Conservation (phyloP, 2,888 invertebrate species). For the Perizoma flavofasciatum region DNA sequence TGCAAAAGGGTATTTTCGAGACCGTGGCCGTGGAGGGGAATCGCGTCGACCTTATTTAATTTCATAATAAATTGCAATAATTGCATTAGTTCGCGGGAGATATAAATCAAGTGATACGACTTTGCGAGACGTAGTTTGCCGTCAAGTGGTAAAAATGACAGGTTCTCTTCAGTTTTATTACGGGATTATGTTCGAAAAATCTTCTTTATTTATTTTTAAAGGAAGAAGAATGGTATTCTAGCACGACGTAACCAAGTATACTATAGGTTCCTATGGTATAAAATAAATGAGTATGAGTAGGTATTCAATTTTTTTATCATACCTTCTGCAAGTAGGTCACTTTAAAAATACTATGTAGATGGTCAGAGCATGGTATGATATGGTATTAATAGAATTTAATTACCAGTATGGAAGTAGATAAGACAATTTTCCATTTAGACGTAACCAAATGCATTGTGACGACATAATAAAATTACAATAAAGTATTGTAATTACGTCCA, state of each 20-base stretch:
- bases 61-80: constrained; percentile 82
- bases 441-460: constrained; percentile 29
- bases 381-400: background rate
- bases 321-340: no score
- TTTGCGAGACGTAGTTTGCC: constrained; percentile 52
- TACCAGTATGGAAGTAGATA: constrained; percentile 5
- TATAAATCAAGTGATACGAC: constrained; percentile 70
- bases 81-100: constrained; percentile 71
- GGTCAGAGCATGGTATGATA: no score
- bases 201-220: no score
- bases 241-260: no score
- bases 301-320: no score
- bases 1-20: constrained; percentile 70
- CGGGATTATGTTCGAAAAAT: no score
- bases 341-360: no score
- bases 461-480: constrained; percentile 43
- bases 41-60: constrained; percentile 78
- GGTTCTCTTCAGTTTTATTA: constrained; percentile 10
- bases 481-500: constrained; percentile 55
- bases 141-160: constrained; percentile 46
- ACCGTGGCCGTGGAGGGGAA: constrained; percentile 49
- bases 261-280: no score
- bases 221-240: no score
- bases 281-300: no score
- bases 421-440: constrained; percentile 11